Evolutionary conservation across 2,113 vertebrate genomes (phyloP).

Genomic region (Pelmatolapia mariae): DNA sequence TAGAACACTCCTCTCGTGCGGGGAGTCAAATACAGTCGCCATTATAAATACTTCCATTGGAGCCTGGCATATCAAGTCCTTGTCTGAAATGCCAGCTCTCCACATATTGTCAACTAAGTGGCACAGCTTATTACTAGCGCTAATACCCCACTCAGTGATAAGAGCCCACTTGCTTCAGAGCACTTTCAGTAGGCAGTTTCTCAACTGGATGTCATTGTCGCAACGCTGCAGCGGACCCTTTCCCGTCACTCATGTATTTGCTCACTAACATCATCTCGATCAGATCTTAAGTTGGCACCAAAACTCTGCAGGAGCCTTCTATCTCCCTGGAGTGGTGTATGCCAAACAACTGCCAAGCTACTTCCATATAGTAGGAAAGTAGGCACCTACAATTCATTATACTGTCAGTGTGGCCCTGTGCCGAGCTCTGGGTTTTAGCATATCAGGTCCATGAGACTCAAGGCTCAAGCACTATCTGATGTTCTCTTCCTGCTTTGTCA

Average conservation of each 20-base stretch:
- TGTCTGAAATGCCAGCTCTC: constrained; percentile 46
- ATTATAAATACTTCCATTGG: constrained; percentile 35
- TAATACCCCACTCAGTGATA: constrained; percentile 55
- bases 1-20: neutral
- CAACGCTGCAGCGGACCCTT: neutral
- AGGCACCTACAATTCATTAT: constrained; percentile 16
- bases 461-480: constrained; percentile 12
- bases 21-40: constrained; percentile 33
- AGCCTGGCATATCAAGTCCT: constrained; percentile 38
- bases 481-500: constrained; percentile 19
- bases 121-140: constrained; percentile 48
- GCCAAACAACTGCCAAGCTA: neutral
- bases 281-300: neutral
- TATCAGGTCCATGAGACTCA: constrained; percentile 6
- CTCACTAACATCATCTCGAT: neutral
- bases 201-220: constrained; percentile 8
- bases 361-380: neutral
- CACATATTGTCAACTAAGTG: constrained; percentile 55
- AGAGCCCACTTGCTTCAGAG: constrained; percentile 47
- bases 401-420: constrained; percentile 2
- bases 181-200: constrained; percentile 30
- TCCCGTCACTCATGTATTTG: neutral
- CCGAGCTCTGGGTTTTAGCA: constrained; percentile 13
- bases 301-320: neutral
- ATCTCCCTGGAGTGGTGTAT: neutral